These are phyloP conservation scores for Limnephilus marmoratus DNA, from an alignment of 2,888 invertebrate genomes.

Conservation along the genomic window DNA sequence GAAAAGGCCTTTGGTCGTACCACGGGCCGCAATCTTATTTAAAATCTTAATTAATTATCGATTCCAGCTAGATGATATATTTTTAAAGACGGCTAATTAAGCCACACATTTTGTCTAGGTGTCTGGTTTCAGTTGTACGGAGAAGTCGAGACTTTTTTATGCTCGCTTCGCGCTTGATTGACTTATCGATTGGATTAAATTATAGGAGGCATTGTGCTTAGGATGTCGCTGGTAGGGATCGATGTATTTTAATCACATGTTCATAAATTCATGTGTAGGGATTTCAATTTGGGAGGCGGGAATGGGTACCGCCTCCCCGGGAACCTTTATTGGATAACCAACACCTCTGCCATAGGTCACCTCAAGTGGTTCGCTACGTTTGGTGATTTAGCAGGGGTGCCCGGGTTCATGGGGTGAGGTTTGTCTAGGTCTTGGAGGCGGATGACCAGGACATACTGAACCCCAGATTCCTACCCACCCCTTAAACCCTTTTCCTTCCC, in stretches of 20 bases:
- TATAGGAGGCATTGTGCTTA: neutral
- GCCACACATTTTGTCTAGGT: conserved; percentile 47
- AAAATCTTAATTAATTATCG: conserved; percentile 51
- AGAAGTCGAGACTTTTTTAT: conserved; percentile 25
- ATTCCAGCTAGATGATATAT: conserved; percentile 44
- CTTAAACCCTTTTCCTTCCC: too few species aligned
- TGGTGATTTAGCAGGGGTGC: too few species aligned
- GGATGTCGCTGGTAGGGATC: neutral
- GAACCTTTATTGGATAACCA: too few species aligned
- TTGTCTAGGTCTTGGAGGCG: too few species aligned
- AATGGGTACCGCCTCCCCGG: too few species aligned
- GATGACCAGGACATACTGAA: too few species aligned
- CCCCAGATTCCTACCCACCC: too few species aligned
- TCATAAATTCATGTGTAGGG: too few species aligned
- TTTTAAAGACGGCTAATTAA: conserved; percentile 39
- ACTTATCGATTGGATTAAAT: conserved; percentile 17
- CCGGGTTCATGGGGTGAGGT: too few species aligned
- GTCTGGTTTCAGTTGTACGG: conserved; percentile 41
- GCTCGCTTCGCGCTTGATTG: conserved; percentile 9
- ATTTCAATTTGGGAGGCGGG: too few species aligned
- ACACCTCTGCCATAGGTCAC: too few species aligned
- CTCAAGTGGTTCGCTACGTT: too few species aligned
- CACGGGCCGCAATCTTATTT: conserved; percentile 49
- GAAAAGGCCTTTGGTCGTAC: conserved; percentile 35
- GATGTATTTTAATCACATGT: neutral